Evolutionary conservation across 2,797 vertebrate species (phyloP).

Genomic region (Pachyuromys duprasi): DNA sequence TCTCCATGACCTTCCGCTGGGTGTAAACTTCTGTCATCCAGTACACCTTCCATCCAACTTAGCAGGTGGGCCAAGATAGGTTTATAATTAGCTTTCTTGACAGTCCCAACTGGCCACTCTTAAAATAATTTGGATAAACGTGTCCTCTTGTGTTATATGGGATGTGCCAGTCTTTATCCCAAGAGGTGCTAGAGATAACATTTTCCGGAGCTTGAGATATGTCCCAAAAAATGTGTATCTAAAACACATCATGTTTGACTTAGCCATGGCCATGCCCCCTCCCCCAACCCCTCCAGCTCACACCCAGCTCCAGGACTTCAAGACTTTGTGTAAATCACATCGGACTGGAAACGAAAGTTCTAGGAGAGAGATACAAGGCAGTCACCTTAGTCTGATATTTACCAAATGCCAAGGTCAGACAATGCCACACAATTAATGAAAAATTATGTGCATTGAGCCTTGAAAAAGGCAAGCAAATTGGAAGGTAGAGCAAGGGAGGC

Average conservation of each 20-base stretch:
- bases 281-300: too few relatives aligned
- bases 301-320: background rate
- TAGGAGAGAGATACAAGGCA: background rate
- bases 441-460: background rate
- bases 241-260: background rate
- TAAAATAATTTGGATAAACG: conserved; percentile 54
- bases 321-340: background rate
- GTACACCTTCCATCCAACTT: background rate
- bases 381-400: background rate
- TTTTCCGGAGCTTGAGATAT: conserved; percentile 23
- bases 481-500: background rate
- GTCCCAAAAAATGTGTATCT: conserved; percentile 1
- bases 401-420: background rate
- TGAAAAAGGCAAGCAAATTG: background rate
- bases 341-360: background rate
- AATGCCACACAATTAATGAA: background rate
- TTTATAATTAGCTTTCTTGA: conserved; percentile 58
- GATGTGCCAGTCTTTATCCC: background rate
- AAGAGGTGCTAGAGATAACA: background rate
- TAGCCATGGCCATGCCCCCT: background rate
- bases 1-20: conserved; percentile 52
- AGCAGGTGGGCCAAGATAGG: conserved; percentile 29
- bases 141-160: background rate
- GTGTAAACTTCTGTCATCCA: background rate
- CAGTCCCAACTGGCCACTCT: conserved; percentile 30